Percentiles rank a stretch among this genome's conserved stretches.
Evolutionary conservation across 1,140 invertebrate species (phyloP).

Genomic region (Anastrepha ludens): DNA sequence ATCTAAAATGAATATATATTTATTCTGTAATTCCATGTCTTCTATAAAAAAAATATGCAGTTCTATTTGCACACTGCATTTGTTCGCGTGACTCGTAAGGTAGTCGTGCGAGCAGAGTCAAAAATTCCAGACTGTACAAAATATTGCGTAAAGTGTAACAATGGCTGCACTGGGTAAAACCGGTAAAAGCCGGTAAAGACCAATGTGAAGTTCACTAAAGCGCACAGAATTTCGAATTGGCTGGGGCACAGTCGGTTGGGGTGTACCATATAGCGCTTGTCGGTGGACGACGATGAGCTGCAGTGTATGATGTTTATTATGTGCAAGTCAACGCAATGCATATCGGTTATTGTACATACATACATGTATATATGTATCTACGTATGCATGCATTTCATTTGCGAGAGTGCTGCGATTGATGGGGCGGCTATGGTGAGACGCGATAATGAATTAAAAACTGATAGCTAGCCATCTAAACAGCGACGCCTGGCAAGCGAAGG

Average conservation of each 20-base stretch:
- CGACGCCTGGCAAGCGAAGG: not conserved
- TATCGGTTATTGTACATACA: not conserved
- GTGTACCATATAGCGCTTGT: too few species aligned
- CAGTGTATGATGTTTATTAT: not conserved
- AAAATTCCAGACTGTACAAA: too few species aligned
- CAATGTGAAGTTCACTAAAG: not conserved
- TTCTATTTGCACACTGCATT: too few species aligned
- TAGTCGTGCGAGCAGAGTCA: too few species aligned
- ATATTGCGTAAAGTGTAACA: too few species aligned
- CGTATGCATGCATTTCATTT: too few species aligned
- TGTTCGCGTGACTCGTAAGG: too few species aligned
- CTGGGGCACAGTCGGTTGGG: not conserved
- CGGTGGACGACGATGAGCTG: not conserved
- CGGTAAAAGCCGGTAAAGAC: constrained; percentile 11
- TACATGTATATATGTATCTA: not conserved
- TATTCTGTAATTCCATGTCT: too few species aligned
- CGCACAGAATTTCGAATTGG: not conserved
- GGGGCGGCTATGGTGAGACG: not conserved
- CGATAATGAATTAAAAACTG: constrained; percentile 37
- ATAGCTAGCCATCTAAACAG: not conserved
- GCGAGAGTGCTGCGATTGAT: not conserved
- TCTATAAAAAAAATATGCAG: too few species aligned
- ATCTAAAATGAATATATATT: too few species aligned
- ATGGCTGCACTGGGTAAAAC: not conserved
- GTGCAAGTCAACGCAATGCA: not conserved